These are phyloP conservation scores for Natator depressus DNA, from an alignment of 2,113 vertebrate species.

Conservation along the genomic window DNA sequence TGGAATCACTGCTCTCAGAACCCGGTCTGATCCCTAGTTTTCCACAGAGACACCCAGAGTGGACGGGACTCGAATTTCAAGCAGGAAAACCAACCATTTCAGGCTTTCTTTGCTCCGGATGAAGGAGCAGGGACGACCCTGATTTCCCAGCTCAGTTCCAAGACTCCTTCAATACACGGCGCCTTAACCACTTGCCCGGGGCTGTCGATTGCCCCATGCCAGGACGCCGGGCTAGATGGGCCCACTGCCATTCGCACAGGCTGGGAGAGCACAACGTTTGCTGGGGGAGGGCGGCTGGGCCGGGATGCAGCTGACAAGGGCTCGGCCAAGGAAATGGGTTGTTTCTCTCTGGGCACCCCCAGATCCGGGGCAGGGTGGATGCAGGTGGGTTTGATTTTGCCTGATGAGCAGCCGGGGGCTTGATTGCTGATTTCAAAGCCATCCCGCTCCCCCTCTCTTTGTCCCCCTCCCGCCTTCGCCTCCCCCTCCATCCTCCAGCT, in stretches of 20 bases:
- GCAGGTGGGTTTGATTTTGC: neutral
- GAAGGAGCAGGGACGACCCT: neutral
- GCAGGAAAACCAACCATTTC: neutral
- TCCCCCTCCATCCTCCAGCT: neutral
- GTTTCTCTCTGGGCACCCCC: neutral
- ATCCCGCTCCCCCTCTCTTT: neutral
- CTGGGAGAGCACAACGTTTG: neutral
- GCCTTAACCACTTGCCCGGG: neutral
- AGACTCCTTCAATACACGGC: neutral
- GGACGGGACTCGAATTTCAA: neutral
- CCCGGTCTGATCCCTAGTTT: neutral
- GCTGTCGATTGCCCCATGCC: neutral
- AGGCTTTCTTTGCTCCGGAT: neutral
- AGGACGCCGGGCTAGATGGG: neutral
- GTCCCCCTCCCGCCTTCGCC: neutral
- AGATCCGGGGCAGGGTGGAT: neutral
- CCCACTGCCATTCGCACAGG: neutral
- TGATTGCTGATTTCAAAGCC: neutral
- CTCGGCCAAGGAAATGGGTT: neutral
- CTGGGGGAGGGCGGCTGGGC: neutral
- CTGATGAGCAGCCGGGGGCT: neutral
- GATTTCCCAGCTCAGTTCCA: neutral
- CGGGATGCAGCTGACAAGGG: neutral
- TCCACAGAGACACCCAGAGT: neutral
- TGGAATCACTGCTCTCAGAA: neutral